These are phyloP conservation scores for Metaphire vulgaris DNA, from an alignment of 1,140 invertebrate species.

Conservation along the genomic window DNA sequence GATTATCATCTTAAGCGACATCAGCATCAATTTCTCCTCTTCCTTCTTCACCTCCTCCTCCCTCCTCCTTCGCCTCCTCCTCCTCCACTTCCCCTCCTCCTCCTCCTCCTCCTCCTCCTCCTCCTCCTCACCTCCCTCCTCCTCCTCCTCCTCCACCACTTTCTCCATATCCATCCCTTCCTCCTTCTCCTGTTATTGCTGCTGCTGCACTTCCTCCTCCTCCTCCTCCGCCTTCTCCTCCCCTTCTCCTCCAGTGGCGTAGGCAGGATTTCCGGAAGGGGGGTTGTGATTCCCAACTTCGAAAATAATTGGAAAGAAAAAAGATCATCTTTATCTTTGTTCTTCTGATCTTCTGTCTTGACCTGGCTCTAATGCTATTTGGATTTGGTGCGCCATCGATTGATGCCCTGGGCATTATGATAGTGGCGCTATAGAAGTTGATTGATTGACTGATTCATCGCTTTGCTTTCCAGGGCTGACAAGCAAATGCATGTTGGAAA, in stretches of 20 bases:
- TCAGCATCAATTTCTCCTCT: background rate
- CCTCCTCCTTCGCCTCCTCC: background rate
- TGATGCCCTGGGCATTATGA: too few species aligned
- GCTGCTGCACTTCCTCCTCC: background rate
- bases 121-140: background rate
- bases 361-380: too few species aligned
- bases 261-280: too few species aligned
- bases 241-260: background rate
- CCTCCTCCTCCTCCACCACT: background rate
- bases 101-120: background rate
- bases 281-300: too few species aligned
- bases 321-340: too few species aligned
- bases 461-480: too few species aligned
- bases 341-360: too few species aligned
- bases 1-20: background rate
- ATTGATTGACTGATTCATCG: too few species aligned
- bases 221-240: background rate
- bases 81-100: background rate
- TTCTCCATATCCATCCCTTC: background rate
- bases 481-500: too few species aligned
- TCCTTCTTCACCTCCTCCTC: background rate
- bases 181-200: background rate
- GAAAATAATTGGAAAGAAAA: too few species aligned
- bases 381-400: too few species aligned
- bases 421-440: too few species aligned